Conservation (phyloP, 2,797 vertebrate species). For the Crax fasciolata region DNA sequence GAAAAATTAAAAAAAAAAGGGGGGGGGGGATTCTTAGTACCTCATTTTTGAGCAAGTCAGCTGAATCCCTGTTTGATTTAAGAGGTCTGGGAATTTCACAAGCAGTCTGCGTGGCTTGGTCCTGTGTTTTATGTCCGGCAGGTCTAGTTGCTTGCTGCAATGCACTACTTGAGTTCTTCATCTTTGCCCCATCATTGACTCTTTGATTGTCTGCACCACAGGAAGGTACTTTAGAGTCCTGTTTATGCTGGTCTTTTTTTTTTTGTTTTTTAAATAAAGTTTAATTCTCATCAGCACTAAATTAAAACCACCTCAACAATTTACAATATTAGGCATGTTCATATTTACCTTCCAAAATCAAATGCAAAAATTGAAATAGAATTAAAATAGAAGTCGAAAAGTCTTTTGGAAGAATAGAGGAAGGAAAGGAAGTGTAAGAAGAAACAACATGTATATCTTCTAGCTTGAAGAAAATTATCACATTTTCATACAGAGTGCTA, state of each 20-base stretch:
- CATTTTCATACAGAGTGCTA: background rate
- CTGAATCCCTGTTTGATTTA: constrained; percentile 22
- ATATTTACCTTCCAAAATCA: background rate
- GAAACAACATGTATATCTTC: background rate
- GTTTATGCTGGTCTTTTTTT: background rate
- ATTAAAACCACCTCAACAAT: background rate
- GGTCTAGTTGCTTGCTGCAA: constrained; percentile 11
- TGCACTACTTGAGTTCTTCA: constrained; percentile 44
- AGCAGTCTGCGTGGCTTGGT: constrained; percentile 88
- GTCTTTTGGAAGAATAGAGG: background rate
- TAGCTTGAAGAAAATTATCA: background rate
- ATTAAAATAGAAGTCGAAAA: background rate
- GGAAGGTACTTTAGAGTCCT: background rate
- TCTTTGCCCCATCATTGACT: constrained; percentile 58
- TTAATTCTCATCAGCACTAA: background rate
- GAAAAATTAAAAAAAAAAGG: background rate
- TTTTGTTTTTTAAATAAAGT: background rate
- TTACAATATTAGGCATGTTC: background rate
- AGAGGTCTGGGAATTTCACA: constrained; percentile 55
- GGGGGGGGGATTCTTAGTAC: constrained; percentile 78
- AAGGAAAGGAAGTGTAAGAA: background rate
- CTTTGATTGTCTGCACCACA: constrained; percentile 77
- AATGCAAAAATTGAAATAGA: background rate
- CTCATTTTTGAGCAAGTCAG: constrained; percentile 85
- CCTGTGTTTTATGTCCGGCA: constrained; percentile 14